These are phyloP conservation scores for Drosophila prosaltans DNA, from an alignment of 1,140 invertebrate genomes.

Conservation along the genomic window DNA sequence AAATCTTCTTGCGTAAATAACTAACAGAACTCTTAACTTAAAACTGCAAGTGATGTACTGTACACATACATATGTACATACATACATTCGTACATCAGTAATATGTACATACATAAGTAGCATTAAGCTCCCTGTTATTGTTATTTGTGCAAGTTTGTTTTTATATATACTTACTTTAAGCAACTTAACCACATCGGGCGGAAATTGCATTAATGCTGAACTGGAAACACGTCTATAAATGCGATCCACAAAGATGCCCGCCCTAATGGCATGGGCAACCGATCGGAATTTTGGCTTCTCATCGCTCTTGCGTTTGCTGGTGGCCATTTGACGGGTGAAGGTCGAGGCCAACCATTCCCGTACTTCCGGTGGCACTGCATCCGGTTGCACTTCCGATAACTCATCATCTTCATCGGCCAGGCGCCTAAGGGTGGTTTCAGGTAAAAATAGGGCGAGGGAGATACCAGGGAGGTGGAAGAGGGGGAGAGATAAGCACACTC, in stretches of 20 bases:
- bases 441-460: not conserved
- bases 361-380: conserved; percentile 97
- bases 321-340: conserved; percentile 95
- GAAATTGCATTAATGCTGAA: conserved; percentile 94
- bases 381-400: conserved; percentile 96
- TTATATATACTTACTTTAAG: conserved; percentile 89
- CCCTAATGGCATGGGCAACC: conserved; percentile 98
- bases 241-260: conserved; percentile 98
- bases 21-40: no score
- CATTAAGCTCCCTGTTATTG: no score
- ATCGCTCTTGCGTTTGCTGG: conserved; percentile 88
- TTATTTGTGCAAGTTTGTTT: no score
- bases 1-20: no score
- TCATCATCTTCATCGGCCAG: conserved; percentile 96
- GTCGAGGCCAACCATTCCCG: conserved; percentile 98
- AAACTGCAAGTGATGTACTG: no score
- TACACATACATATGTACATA: no score
- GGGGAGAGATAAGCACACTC: conserved; percentile 34
- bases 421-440: conserved; percentile 84
- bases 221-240: conserved; percentile 95
- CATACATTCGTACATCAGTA: no score
- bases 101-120: no score
- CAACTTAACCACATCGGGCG: conserved; percentile 92
- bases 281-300: conserved; percentile 95
- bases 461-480: conserved; percentile 1